Percentiles rank a stretch among this genome's conserved stretches.
These are phyloP conservation scores for Eulithis testata DNA, from an alignment of 2,888 invertebrate genomes.

Conservation along the genomic window DNA sequence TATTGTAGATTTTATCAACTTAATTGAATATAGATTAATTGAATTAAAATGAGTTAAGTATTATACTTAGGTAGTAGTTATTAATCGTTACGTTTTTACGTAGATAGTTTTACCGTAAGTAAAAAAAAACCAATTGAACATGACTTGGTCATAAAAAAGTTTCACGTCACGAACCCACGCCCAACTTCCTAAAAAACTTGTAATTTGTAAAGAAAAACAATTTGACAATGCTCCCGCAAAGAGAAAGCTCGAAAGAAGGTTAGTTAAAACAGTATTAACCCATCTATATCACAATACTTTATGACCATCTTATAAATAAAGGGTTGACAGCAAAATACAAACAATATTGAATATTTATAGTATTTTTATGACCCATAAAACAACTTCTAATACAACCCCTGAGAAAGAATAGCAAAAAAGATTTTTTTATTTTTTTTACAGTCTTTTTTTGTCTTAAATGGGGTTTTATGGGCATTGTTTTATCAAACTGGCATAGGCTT, in stretches of 20 bases:
- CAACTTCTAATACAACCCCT: slow-evolving; percentile 24
- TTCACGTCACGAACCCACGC: background rate
- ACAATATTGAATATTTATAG: slow-evolving; percentile 34
- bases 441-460: background rate
- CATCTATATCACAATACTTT: slow-evolving; percentile 26
- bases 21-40: too few relatives aligned
- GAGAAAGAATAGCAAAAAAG: slow-evolving; percentile 43
- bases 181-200: background rate
- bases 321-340: slow-evolving; percentile 34
- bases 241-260: slow-evolving; percentile 23
- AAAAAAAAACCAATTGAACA: background rate
- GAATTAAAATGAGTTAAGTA: too few relatives aligned
- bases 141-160: background rate
- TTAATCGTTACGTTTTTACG: too few relatives aligned
- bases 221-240: slow-evolving; percentile 10
- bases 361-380: slow-evolving; percentile 36
- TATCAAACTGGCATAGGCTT: background rate
- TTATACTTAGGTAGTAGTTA: too few relatives aligned
- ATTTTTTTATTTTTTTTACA: slow-evolving; percentile 29
- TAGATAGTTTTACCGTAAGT: too few relatives aligned
- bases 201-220: background rate
- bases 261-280: slow-evolving; percentile 11
- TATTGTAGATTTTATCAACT: too few relatives aligned
- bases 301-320: slow-evolving; percentile 28
- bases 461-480: slow-evolving; percentile 16